A percentile compares a stretch with the other conserved stretches of the same genome.
Conservation (phyloP, 2,797 vertebrate species). For the Cirrhinus mrigala region DNA sequence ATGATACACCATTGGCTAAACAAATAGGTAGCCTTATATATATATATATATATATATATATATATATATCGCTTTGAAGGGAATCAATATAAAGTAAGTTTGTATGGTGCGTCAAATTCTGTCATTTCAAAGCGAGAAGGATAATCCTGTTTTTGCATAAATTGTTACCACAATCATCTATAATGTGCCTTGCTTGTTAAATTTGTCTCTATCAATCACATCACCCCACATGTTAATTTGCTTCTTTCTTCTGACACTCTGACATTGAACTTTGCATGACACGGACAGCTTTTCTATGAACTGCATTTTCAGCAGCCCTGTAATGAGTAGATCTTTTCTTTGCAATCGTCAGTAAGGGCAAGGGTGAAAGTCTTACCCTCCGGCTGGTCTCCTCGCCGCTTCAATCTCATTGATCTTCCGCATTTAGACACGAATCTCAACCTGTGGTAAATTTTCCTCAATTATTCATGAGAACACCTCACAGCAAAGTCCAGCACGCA, state of each 20-base stretch:
- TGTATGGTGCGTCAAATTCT: not conserved
- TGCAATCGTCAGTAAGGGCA: not conserved
- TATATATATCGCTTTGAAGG: not conserved
- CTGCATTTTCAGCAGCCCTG: constrained; percentile 24
- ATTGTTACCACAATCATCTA: not conserved
- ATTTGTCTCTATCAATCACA: not conserved
- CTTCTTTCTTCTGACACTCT: not conserved
- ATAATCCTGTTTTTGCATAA: not conserved
- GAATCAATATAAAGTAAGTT: not conserved
- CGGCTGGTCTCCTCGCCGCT: not conserved
- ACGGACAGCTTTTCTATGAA: not conserved
- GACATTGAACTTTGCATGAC: constrained; percentile 14
- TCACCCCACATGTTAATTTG: not conserved
- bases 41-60: too few species aligned
- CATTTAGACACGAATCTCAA: constrained; percentile 30
- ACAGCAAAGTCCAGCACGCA: constrained; percentile 26
- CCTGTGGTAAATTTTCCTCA: constrained; percentile 38
- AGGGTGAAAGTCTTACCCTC: not conserved
- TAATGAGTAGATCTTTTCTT: constrained; percentile 18
- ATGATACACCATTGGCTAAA: too few species aligned
- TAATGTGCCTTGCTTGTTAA: not conserved
- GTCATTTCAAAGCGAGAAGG: not conserved
- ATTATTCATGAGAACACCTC: constrained; percentile 55
- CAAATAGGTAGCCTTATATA: not conserved
- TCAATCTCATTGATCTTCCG: constrained; percentile 24